Conservation (phyloP, 1,140 invertebrate genomes). For the Anastatus disparis region DNA sequence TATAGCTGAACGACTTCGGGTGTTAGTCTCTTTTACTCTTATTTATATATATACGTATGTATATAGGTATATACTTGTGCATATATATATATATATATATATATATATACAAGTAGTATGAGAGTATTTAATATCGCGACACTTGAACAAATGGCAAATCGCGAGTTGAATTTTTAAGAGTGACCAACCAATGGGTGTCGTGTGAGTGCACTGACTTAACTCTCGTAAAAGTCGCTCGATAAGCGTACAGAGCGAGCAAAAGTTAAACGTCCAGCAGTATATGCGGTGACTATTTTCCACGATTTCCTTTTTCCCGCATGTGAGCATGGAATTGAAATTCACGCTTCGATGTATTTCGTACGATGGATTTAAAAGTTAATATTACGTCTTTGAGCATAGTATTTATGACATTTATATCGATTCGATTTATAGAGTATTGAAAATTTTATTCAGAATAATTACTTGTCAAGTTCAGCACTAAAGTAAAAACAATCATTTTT, state of each 20-base stretch:
- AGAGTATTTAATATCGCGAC: slow-evolving; percentile 15
- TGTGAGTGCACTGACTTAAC: background rate
- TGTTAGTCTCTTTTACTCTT: background rate
- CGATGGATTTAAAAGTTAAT: too few species aligned
- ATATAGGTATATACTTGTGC: too few species aligned
- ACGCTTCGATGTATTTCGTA: background rate
- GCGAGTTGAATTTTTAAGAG: slow-evolving; percentile 21
- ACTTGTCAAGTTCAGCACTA: too few species aligned
- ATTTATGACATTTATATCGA: too few species aligned
- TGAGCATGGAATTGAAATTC: background rate
- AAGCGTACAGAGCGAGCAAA: background rate
- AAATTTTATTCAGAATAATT: too few species aligned
- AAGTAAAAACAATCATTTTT: too few species aligned
- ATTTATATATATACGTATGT: too few species aligned
- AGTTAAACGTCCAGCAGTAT: background rate
- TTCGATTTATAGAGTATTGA: too few species aligned
- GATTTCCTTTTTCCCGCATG: background rate
- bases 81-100: background rate
- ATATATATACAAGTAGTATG: background rate
- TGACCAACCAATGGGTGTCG: background rate
- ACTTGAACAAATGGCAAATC: slow-evolving; percentile 18
- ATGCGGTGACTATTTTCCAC: background rate
- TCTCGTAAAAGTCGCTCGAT: background rate
- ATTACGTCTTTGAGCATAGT: too few species aligned
- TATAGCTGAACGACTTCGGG: background rate